Percentiles rank a stretch among this genome's conserved stretches.
Evolutionary conservation across 1,140 invertebrate species (phyloP).

Genomic region (Metaphire vulgaris): DNA sequence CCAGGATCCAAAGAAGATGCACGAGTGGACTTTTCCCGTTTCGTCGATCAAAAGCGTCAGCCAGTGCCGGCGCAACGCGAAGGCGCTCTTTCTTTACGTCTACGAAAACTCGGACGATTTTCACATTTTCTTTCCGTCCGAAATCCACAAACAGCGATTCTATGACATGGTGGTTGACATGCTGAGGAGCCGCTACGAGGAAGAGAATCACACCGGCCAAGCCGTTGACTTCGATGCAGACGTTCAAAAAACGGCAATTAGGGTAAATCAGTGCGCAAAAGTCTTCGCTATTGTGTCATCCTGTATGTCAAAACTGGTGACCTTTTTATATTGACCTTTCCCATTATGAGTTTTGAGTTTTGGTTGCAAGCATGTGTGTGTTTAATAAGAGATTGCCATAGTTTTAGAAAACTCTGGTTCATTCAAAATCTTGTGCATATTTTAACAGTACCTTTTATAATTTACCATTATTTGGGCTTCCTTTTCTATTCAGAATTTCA

Average conservation of each 20-base stretch:
- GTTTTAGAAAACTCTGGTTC: no score
- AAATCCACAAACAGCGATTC: slow-evolving; percentile 64
- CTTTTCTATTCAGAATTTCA: no score
- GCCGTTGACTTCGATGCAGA: not conserved
- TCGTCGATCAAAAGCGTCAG: slow-evolving; percentile 82
- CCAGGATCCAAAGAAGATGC: slow-evolving; percentile 57
- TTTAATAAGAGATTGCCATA: no score
- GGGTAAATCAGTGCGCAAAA: no score
- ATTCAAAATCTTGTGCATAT: no score
- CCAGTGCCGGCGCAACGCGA: slow-evolving; percentile 87
- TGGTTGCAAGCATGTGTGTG: no score
- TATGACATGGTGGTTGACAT: not conserved
- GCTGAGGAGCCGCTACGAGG: not conserved
- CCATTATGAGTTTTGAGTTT: no score
- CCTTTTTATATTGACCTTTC: no score
- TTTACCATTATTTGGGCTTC: no score
- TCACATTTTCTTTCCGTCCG: slow-evolving; percentile 94
- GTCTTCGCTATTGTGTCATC: no score
- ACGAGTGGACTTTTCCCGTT: slow-evolving; percentile 87
- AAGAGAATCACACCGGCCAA: not conserved
- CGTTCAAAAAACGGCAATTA: not conserved
- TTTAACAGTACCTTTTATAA: no score
- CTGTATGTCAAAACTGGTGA: no score
- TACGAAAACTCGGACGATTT: slow-evolving; percentile 92
- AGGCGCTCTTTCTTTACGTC: slow-evolving; percentile 93